Percentiles rank a stretch among this genome's conserved stretches.
phyloP scores from a whole-genome alignment of 1,140 invertebrate genomes.

The Magallana ariakensis region DNA sequence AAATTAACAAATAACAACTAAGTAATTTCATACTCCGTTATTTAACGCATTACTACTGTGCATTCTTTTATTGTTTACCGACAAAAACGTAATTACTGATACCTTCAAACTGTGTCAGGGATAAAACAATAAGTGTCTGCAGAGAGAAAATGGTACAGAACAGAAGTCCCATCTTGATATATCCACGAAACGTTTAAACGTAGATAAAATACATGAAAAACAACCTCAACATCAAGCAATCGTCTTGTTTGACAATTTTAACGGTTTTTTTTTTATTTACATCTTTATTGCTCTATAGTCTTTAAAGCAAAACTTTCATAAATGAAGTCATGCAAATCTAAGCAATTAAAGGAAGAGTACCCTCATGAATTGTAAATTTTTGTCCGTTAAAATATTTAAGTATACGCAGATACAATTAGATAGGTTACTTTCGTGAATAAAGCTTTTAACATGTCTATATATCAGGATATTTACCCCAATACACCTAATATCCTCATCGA shows the following conservation, averaged over 20 bases:
- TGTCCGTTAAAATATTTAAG: background rate
- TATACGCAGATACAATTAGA: background rate
- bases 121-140: background rate
- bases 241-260: background rate
- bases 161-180: background rate
- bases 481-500: too few species aligned
- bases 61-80: too few species aligned
- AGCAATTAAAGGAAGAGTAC: background rate
- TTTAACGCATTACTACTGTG: too few species aligned
- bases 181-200: background rate
- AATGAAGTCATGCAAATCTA: conserved; percentile 23
- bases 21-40: too few species aligned
- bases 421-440: background rate
- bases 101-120: background rate
- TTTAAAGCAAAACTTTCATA: background rate
- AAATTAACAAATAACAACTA: too few species aligned
- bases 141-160: background rate
- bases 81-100: too few species aligned
- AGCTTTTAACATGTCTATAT: conserved; percentile 16
- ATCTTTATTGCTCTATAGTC: background rate
- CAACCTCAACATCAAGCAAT: background rate
- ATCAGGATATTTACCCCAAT: background rate
- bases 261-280: background rate
- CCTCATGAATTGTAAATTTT: conserved; percentile 29
- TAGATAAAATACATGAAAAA: background rate